A percentile compares a stretch with the other conserved stretches of the same genome.
Evolutionary conservation across 2,888 invertebrate genomes (phyloP).

Genomic region (Eugnorisma glareosa): DNA sequence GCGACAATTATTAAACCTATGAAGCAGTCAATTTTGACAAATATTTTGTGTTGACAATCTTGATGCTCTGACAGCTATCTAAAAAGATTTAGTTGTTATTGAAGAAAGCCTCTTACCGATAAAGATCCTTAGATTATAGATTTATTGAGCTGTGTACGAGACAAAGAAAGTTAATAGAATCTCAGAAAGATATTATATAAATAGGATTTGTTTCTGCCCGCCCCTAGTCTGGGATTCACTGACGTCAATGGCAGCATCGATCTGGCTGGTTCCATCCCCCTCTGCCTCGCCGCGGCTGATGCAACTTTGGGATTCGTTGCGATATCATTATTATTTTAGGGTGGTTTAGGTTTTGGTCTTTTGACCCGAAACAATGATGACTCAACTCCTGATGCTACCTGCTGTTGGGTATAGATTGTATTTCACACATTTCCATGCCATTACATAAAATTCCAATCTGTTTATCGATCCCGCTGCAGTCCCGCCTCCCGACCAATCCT

Average conservation of each 20-base stretch:
- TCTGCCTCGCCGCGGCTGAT: slow-evolving; percentile 79
- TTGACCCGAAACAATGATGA: neutral
- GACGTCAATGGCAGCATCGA: slow-evolving; percentile 86
- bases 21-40: neutral
- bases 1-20: too few relatives aligned
- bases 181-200: slow-evolving; percentile 14
- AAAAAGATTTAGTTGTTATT: neutral
- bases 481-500: slow-evolving; percentile 53
- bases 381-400: neutral
- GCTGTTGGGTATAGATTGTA: neutral
- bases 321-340: slow-evolving; percentile 14
- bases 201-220: slow-evolving; percentile 36
- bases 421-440: neutral
- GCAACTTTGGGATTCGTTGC: slow-evolving; percentile 76
- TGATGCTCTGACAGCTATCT: neutral
- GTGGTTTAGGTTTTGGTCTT: neutral
- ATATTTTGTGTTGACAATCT: neutral
- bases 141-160: neutral
- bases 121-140: neutral
- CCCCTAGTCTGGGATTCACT: slow-evolving; percentile 72
- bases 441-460: slow-evolving; percentile 7
- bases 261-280: slow-evolving; percentile 81
- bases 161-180: slow-evolving; percentile 17
- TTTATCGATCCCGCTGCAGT: slow-evolving; percentile 40
- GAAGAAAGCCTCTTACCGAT: neutral